Evolutionary conservation across 1,140 invertebrate species (phyloP).

Genomic region (Yoshiicerus persimilis): DNA sequence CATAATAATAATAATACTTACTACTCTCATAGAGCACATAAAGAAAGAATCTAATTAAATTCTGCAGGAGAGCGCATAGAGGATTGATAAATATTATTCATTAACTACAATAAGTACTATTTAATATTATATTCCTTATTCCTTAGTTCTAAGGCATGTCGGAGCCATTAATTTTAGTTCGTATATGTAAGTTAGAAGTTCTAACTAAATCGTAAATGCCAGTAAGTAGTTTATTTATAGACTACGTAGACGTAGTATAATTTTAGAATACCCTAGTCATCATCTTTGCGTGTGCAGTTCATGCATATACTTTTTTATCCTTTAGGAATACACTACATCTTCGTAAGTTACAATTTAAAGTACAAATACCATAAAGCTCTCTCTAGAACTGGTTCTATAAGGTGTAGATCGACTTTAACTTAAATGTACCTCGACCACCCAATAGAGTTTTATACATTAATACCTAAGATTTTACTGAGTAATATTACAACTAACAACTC

Average conservation of each 20-base stretch:
- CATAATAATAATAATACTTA: background rate
- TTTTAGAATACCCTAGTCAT: background rate
- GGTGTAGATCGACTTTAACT: no score
- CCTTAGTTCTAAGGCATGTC: background rate
- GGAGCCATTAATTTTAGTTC: conserved; percentile 13
- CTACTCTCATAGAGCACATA: background rate
- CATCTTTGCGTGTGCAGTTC: background rate
- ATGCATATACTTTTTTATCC: background rate
- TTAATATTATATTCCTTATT: background rate
- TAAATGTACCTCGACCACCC: background rate
- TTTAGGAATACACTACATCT: no score
- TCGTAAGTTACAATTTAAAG: no score
- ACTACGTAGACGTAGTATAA: background rate
- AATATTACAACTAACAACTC: background rate
- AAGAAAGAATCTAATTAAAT: background rate
- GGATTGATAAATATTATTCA: background rate
- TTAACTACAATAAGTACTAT: background rate
- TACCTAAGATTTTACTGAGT: background rate
- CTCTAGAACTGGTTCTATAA: no score
- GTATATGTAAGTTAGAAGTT: background rate
- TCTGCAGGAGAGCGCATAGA: conserved; percentile 4
- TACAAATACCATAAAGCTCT: no score
- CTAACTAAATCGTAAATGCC: background rate
- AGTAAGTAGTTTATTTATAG: background rate
- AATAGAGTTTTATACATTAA: background rate